Conservation (phyloP, 37 sponge, comb jelly and placozoan genomes). For the Cladorhizidae sp. region DNA sequence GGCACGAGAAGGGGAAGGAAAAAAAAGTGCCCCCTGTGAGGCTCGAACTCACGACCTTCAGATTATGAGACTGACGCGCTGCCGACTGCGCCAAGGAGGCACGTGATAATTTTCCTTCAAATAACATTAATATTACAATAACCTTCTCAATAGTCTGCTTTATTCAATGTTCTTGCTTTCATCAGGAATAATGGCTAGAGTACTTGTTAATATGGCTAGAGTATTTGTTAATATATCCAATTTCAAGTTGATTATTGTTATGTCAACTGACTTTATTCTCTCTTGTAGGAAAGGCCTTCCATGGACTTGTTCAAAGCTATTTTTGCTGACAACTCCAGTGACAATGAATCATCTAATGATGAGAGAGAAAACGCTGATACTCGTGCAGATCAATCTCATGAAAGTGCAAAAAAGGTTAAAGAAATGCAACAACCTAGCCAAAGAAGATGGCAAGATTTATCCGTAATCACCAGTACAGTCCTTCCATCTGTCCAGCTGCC, state of each 20-base stretch:
- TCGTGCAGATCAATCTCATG: not conserved
- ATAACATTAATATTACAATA: too few species aligned
- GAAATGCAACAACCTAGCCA: not conserved
- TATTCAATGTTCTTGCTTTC: too few species aligned
- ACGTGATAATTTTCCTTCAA: not conserved
- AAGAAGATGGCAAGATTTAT: conserved; percentile 25
- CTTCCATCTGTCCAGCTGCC: not conserved
- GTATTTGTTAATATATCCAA: not conserved
- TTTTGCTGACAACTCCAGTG: conserved; percentile 83
- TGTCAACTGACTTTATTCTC: too few species aligned
- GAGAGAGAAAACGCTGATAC: conserved; percentile 17
- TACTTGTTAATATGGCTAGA: not conserved
- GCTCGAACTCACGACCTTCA: conserved; percentile 99
- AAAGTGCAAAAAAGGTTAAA: not conserved
- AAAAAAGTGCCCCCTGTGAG: conserved; percentile 95
- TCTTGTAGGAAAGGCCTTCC: conserved; percentile 61
- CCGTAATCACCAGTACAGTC: not conserved
- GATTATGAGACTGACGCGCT: conserved; percentile 99
- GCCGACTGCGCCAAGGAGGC: conserved; percentile 97
- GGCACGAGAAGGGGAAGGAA: not conserved
- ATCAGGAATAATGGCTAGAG: too few species aligned
- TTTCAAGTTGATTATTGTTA: too few species aligned
- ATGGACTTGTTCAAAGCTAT: conserved; percentile 89
- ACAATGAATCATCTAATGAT: conserved; percentile 32
- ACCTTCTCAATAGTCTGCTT: too few species aligned